Base-by-base conservation (phyloP, 2,113 vertebrate species). In the Zosterops hypoxanthus region DNA sequence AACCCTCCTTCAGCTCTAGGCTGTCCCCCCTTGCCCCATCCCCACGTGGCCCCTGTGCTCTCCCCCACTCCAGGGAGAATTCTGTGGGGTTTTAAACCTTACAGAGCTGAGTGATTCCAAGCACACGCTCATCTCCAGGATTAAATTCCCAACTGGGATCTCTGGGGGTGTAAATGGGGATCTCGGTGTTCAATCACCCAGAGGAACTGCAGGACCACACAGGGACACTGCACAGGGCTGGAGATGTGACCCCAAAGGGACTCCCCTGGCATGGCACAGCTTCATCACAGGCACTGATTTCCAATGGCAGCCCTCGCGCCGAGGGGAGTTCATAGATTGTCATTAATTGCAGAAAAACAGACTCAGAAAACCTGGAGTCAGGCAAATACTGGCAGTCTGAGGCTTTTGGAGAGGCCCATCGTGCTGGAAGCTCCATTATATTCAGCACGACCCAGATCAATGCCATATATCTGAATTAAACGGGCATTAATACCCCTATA, bases 381-480 rank as follows among this genome's bases (percentile, higher is more conserved):
- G 82, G 84, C 53, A 66, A 70, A 21, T 5, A 15, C 34, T 29
- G 2, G 21, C 57, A 76, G 53, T 1, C 5, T 20, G 73, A 60
- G 70, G 70, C 65, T 46, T 28, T 8, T 5, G 10, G 81, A 88
- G 64, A 78, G 56, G 12, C 31, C 34, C 33, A 0, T 29, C 8
- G 8, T 56, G 42, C 73, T 86, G 78, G 53, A 15, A 90, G 57
- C 46, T 65, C 50, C 23, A 3, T 14, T 72, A 8, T 8, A n/a
- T 31, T 46, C 87, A 90, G 73, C 77, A 50, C 47, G 21, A 18
- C 72, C 39, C 31, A 55, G 82, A 96, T 72, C 82, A 57, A 94
- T 82, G 79, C 36, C 63, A 47, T 92, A 52, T 82, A 91, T 96
- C 80, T 92, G 83, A 92, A 93, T 91, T 85, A 91, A 94, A 80